Percentiles rank a stretch among this genome's conserved stretches.
Evolutionary conservation across 37 sponge, comb jelly and placozoan species (phyloP).

Genomic region (Eunapius fragilis): DNA sequence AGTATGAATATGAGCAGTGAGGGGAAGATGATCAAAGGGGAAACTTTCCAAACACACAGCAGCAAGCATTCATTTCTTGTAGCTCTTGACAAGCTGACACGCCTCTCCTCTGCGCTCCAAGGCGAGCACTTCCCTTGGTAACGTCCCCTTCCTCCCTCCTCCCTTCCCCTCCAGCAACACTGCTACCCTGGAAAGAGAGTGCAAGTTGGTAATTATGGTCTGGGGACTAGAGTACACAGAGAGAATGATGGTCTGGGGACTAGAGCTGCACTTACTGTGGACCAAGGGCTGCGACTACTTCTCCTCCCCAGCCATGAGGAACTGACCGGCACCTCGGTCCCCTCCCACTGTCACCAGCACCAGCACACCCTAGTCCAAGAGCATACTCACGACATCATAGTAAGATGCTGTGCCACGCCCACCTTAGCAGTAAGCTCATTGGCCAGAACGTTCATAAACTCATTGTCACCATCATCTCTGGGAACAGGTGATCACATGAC

Average conservation of each 20-base stretch:
- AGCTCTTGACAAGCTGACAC: slow-evolving; percentile 38
- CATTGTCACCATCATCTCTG: slow-evolving; percentile 89
- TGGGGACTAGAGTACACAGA: too few species aligned
- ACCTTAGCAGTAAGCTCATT: slow-evolving; percentile 64
- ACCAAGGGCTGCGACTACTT: slow-evolving; percentile 66
- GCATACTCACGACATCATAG: neutral
- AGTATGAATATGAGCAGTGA: too few species aligned
- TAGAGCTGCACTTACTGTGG: slow-evolving; percentile 67
- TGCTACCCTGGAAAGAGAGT: slow-evolving; percentile 55
- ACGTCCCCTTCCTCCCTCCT: slow-evolving; percentile 91
- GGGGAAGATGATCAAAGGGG: too few species aligned
- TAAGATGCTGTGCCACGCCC: neutral
- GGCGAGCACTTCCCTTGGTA: slow-evolving; percentile 85
- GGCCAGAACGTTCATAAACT: slow-evolving; percentile 86
- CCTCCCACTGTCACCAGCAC: slow-evolving; percentile 86
- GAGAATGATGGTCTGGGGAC: neutral
- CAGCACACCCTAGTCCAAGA: slow-evolving; percentile 39
- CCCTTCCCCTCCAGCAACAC: slow-evolving; percentile 88
- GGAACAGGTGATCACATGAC: too few species aligned
- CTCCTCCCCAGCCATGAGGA: slow-evolving; percentile 85
- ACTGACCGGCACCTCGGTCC: slow-evolving; percentile 75
- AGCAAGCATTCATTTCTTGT: neutral
- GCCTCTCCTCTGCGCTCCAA: slow-evolving; percentile 59
- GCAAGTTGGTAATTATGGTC: too few species aligned
- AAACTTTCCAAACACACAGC: too few species aligned